Base-by-base conservation (phyloP, 1,140 invertebrate species). In the Drosophila bocki region DNA sequence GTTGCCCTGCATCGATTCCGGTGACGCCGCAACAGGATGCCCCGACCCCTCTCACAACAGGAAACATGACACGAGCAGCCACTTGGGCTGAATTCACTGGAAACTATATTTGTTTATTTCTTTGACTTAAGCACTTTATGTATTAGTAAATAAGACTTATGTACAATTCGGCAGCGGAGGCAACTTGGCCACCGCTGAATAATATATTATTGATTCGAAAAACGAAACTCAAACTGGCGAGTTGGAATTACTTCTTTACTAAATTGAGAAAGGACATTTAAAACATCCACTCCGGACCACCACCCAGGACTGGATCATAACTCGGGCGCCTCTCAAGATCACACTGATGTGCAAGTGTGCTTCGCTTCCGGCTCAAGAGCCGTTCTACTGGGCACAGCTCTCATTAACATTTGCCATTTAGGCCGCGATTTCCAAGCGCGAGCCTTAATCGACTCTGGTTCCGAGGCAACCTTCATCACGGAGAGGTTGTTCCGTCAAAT, bases 11-110 rank as follows among this genome's bases (percentile, higher is more conserved):
- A 35, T 35, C 33, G 13, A 45, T 19, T 45, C 11, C 11, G 44
- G 19, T 45, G 44, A 45, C 44, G 6, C 17, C n/a, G 44, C 44
- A 45, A 45, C 44, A 45, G 44, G 44, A 45, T 45, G 44, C 44
- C 44, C 44, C 41, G 7, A n/a, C 41, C 12, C 4, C 41, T 17
- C 8, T 17, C 41, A 3, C 15, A 17, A 17, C 6, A 42, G 41
- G 41, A 42, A 42, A 42, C n/a, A 17, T 3, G 41, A 42, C 41
- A 42, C 41, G 41, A 42, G 41, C n/a, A n/a, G 41, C 7, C 41
- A n/a, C 15, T 17, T 42, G 41, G 41, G n/a, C 12, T 17, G 41
- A 17, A 42, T 42, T 42, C 41, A 5, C 6, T 13, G 37, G 41
- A n/a, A n/a, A 13, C 17, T n/a, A 42, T 13, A 42, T 42, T 42